Evolutionary conservation across 2,888 invertebrate genomes (phyloP), one percentile per base, ranked within the genome.

Genomic region (Marasmarcha lunaedactyla): DNA sequence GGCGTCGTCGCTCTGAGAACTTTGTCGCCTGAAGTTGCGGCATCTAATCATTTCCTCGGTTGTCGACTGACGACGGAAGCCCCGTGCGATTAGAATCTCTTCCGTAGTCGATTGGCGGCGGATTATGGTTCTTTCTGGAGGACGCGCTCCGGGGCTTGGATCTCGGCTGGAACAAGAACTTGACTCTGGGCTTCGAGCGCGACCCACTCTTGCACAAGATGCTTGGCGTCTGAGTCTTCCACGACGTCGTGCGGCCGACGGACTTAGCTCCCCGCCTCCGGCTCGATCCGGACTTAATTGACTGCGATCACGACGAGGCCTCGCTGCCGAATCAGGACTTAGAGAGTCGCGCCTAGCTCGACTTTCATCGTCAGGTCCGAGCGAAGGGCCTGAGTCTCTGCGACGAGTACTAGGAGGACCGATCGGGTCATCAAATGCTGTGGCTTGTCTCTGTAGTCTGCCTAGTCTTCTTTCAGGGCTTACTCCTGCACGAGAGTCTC

Each of bases 31-130:
- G 63, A 95, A 95, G 66, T 95, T 95, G 25, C 95, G 86, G 60
- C 95, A 95, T 7, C 95, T 86, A 44, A 95, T 95, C 93, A 95
- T 95, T 71, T 95, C 95, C 60, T 95, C 95, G 0, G 94, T 95
- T 6, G 95, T 95, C 2, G 93, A 93, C 62, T 95, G 95, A 10
- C 95, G 86, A 1, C 95, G 87, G 67, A 95, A 95, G 1, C 95
- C 95, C 40, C 94, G 87, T 0, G 95, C 93, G 56, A 95, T 95
- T 33, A 95, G 76, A 55, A 95, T 95, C 71, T 95, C 95, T 65
- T 95, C 94, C 1, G 95, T 95, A 10, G 95, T 95, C 15, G 94
- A 94, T 74, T 95, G 95, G 42, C 95, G 85, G 42, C 95, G 84
- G 44, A 94, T 92, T 50, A 91, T 88, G 6, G 93, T 92, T 30